These are phyloP conservation scores for Caenorhabditis japonica DNA, from an alignment of 2,888 invertebrate species.

Conservation along the genomic window DNA sequence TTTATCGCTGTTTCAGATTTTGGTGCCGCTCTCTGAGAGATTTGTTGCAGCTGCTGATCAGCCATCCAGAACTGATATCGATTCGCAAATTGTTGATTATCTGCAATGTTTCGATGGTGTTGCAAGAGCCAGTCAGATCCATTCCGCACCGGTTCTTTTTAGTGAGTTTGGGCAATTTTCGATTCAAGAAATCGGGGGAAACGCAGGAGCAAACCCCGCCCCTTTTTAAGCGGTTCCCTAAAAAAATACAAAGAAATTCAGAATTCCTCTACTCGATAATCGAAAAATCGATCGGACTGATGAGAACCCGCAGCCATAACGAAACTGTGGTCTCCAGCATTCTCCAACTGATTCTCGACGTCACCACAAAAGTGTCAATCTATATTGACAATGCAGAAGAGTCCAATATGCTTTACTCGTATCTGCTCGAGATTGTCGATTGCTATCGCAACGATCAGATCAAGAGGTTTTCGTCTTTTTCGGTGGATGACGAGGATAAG, in stretches of 20 bases:
- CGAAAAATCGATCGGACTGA: slow-evolving; percentile 56
- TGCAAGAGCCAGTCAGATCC: slow-evolving; percentile 82
- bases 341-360: slow-evolving; percentile 65
- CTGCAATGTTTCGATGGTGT: slow-evolving; percentile 83
- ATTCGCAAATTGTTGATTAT: slow-evolving; percentile 83
- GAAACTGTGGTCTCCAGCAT: slow-evolving; percentile 67
- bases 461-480: slow-evolving; percentile 48
- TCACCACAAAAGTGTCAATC: slow-evolving; percentile 65
- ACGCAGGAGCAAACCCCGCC: background rate
- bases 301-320: slow-evolving; percentile 55
- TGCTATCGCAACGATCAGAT: slow-evolving; percentile 58
- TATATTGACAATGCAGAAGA: slow-evolving; percentile 63
- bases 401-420: slow-evolving; percentile 49
- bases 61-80: slow-evolving; percentile 41
- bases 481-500: slow-evolving; percentile 60
- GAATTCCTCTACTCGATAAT: slow-evolving; percentile 67
- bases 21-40: slow-evolving; percentile 63
- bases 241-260: no score
- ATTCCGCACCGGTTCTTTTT: slow-evolving; percentile 80
- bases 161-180: slow-evolving; percentile 77
- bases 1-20: slow-evolving; percentile 62
- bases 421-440: slow-evolving; percentile 56
- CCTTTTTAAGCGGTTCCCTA: no score
- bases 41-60: slow-evolving; percentile 32
- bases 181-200: background rate